Evolutionary conservation across 2,797 vertebrate species (phyloP), one percentile per base, ranked within the genome.

Genomic region (Sebastes nivosus): DNA sequence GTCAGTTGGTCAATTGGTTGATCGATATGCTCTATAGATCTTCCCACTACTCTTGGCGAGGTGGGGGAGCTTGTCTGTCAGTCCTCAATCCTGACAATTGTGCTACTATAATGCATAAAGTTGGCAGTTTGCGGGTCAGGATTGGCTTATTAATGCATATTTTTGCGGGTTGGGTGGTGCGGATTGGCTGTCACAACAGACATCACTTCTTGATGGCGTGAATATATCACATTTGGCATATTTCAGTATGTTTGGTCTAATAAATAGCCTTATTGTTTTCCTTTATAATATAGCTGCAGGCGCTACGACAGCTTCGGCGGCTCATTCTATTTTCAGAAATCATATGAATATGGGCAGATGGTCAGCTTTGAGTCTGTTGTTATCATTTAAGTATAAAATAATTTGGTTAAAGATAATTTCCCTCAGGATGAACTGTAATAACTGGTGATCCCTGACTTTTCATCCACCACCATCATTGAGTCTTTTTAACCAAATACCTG

Each of bases 361-460:
- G 42, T 50, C 42, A 50, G 42, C 7, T 50, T 50, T 50, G 3
- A 50, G 46, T 52, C 46, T 20, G 46, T 50, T 20, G 8, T 50
- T 50, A 50, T 50, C 46, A 20, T 50, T 50, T 20, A 20, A 50
- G 8, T 20, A 52, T 52, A 52, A 52, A 52, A 52, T 52, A 1
- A 1, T 52, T 0, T 0, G 46, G 18, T 52, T 52, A 52, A 10
- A 52, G 0, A 0, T 50, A 50, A 50, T 50, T 50, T 50, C 42
- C 42, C 22, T 64, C 22, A 16, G 32, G 20, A 38, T 24, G 13
- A 25, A 34, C 30, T 63, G 14, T 10, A 52, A 54, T 67, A 8
- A 18, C 42, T 50, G 42, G 16, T 50, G 42, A 20, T 50, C 42
- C 42, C 42, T 50, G 42, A 66, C 8, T 29, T 22, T 29, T 65